Evolutionary conservation across 1,140 invertebrate species (phyloP), one percentile per base, ranked within the genome.

Genomic region (Drosophila pandora): DNA sequence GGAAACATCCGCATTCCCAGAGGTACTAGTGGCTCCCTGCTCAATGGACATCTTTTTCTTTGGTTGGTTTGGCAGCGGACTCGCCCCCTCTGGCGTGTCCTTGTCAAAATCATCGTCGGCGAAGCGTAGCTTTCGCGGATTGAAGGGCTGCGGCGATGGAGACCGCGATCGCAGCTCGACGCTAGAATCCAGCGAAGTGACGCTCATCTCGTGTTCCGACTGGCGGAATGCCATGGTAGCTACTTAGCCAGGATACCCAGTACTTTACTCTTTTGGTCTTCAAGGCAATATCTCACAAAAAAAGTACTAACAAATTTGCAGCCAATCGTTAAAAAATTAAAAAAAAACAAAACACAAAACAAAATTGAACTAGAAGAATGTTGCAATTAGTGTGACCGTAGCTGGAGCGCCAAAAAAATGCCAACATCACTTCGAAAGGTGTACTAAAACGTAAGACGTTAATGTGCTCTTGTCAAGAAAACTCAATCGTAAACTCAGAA

Each of bases 31-130:
- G 21, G 3, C 6, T 3, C 12, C 58, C 21, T 13, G 45, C 48
- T 34, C 39, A 13, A 21, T 5, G 13, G 45, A 21, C 32, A 48
- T n/a, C 39, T 60, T 73, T 37, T 63, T 68, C 6, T 57, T 47
- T 3, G 39, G 59, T 28, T 63, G 21, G 5, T 30, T 47, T 1
- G 25, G 63, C 55, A 73, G 87, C 76, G 73, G 82, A 88, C 73
- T 80, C 34, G 78, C 65, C 41, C 47, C 53, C 21, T 63, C 50
- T 5, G 22, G 58, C 39, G 60, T 9, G 76, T 90, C 78, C 81
- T 90, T 81, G 76, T 87, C 87, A 78, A 81, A 85, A 13, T 91
- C 90, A 32, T 91, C 79, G 25, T 80, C 75, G 59, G 85, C 90
- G 45, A 91, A 91, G 25, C 85, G 71, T 21, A 91, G 67, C 57